Conservation (phyloP, 2,888 invertebrate genomes). For the Drosophila tanythrix region DNA sequence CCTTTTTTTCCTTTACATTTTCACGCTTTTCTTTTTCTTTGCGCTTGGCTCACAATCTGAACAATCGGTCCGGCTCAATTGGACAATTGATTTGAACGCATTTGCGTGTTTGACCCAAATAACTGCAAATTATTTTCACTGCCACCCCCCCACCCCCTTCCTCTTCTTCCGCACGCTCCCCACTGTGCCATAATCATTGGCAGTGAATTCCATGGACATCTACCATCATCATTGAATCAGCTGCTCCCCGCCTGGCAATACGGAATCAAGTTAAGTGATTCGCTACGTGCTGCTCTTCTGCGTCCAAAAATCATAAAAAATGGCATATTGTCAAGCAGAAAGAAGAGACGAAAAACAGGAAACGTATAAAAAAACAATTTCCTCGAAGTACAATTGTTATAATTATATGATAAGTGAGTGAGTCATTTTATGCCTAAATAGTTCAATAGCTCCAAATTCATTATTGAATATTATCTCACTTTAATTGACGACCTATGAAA, state of each 20-base stretch:
- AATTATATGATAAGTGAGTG: constrained; percentile 4
- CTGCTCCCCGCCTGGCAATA: constrained; percentile 19
- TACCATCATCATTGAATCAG: constrained; percentile 32
- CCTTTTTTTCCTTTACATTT: constrained; percentile 5
- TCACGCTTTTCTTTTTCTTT: constrained; percentile 9
- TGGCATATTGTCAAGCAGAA: constrained; percentile 14
- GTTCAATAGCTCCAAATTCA: not conserved
- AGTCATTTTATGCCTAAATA: constrained; percentile 6
- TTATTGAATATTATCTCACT: not conserved
- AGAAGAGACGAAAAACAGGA: constrained; percentile 15
- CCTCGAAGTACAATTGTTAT: not conserved
- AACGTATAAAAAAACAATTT: constrained; percentile 21
- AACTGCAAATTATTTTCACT: constrained; percentile 74
- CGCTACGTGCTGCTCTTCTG: constrained; percentile 68
- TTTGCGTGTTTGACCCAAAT: constrained; percentile 81
- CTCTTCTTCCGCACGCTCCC: constrained; percentile 28
- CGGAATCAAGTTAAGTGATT: constrained; percentile 78
- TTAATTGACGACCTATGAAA: not conserved
- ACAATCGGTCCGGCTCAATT: constrained; percentile 67
- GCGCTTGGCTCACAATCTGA: constrained; percentile 52
- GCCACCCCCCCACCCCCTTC: fast-evolving
- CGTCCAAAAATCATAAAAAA: constrained; percentile 15
- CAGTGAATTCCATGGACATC: constrained; percentile 33
- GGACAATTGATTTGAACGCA: constrained; percentile 83
- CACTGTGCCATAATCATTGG: constrained; percentile 59